Percentiles rank a stretch among this genome's conserved stretches.
These are phyloP conservation scores for Henicopernis longicauda DNA, from an alignment of 2,113 vertebrate genomes.

Conservation along the genomic window DNA sequence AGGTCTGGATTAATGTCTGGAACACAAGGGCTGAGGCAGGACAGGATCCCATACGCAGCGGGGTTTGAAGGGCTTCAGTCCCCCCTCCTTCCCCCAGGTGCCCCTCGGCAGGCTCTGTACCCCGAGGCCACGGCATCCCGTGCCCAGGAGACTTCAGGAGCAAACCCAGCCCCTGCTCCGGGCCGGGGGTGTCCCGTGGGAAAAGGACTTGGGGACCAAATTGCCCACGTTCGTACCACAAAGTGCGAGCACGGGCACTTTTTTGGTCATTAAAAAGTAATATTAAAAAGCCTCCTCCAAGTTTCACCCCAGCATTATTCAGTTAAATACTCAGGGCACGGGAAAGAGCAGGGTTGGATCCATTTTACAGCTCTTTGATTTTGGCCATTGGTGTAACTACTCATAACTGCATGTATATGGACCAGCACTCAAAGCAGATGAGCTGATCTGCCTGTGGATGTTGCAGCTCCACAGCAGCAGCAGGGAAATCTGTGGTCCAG, in stretches of 20 bases:
- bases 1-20: not conserved
- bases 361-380: too few species aligned
- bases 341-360: not conserved
- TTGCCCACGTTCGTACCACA: fast-evolving
- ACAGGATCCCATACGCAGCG: fast-evolving
- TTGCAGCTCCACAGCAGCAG: not conserved
- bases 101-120: not conserved
- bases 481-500: not conserved
- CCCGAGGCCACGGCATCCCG: not conserved
- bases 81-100: too few species aligned
- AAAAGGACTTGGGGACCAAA: not conserved
- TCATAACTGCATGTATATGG: fast-evolving
- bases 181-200: fast-evolving
- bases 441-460: not conserved
- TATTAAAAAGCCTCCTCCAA: not conserved
- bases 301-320: not conserved
- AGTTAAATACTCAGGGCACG: not conserved
- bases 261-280: not conserved
- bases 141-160: not conserved
- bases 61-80: too few species aligned
- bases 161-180: not conserved
- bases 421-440: not conserved
- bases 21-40: not conserved
- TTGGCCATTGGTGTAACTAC: not conserved
- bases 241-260: too few species aligned